These are phyloP conservation scores for Microplitis manilae DNA, from an alignment of 2,888 invertebrate species.

Conservation along the genomic window DNA sequence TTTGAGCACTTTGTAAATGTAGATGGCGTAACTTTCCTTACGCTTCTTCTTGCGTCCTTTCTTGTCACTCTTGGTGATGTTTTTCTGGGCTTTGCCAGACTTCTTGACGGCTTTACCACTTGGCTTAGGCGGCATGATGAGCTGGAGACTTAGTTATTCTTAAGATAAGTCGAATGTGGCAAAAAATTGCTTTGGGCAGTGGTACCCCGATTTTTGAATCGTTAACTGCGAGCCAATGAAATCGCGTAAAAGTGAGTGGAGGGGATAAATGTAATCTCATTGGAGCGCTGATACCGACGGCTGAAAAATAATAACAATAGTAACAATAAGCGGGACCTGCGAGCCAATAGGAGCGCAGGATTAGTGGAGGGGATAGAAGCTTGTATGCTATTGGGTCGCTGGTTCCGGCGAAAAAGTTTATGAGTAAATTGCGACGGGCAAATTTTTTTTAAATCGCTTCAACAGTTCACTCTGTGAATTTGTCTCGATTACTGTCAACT, in stretches of 20 bases:
- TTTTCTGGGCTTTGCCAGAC: conserved; percentile 70
- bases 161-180: neutral
- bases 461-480: neutral
- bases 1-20: conserved; percentile 74
- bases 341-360: too few relatives aligned
- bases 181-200: too few relatives aligned
- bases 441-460: neutral
- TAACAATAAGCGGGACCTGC: too few relatives aligned
- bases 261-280: too few relatives aligned
- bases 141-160: rapidly evolving
- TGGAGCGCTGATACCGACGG: too few relatives aligned
- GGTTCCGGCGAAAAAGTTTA: neutral
- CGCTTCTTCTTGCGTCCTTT: conserved; percentile 70
- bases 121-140: conserved; percentile 66
- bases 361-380: too few relatives aligned
- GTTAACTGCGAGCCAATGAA: too few relatives aligned
- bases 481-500: neutral
- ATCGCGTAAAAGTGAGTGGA: too few relatives aligned
- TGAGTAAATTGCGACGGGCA: neutral
- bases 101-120: conserved; percentile 73
- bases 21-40: conserved; percentile 70
- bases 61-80: conserved; percentile 68
- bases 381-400: too few relatives aligned
- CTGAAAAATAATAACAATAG: too few relatives aligned
- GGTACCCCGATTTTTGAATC: too few relatives aligned